A percentile compares a stretch with the other conserved stretches of the same genome.
Evolutionary conservation across 92 coral and sea anemone genomes (phyloP).

Genomic region (Siderastrea siderea): DNA sequence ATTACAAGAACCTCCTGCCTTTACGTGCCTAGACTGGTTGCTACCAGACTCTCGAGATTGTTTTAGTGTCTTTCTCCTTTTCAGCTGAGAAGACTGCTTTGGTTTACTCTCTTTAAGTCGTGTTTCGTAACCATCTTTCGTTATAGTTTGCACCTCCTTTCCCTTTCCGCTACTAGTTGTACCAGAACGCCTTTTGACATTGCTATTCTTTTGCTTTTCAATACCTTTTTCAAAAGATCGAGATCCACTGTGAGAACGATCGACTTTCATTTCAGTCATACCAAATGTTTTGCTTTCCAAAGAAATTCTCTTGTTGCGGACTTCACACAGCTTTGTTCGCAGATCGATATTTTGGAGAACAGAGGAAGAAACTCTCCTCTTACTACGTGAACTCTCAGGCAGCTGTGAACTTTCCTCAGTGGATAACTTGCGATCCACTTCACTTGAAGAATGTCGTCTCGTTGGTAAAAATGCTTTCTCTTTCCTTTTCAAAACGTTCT

Average conservation of each 20-base stretch:
- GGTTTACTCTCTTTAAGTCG: not conserved
- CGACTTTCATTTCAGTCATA: not conserved
- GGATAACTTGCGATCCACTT: not conserved
- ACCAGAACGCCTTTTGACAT: not conserved
- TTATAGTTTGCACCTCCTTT: not conserved
- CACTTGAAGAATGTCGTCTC: conserved; percentile 1
- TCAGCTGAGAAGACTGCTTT: not conserved
- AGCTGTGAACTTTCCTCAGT: not conserved
- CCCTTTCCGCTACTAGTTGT: not conserved
- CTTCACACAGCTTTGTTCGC: conserved; percentile 22
- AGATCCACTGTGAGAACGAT: not conserved
- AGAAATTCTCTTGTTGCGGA: not conserved
- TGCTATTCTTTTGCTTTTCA: not conserved
- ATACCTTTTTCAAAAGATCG: not conserved
- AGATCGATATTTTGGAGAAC: conserved; percentile 3
- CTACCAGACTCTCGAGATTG: not conserved
- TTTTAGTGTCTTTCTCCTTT: not conserved
- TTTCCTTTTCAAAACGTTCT: not conserved
- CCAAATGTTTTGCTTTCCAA: not conserved
- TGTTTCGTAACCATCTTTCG: not conserved
- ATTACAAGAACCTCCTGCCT: not conserved
- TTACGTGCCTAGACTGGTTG: not conserved
- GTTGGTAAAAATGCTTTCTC: not conserved
- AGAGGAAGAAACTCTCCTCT: not conserved
- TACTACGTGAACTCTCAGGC: not conserved